Percentiles rank a stretch among this genome's conserved stretches.
Conservation (phyloP, 2,888 invertebrate species). For the Philhelius pedissequus region DNA sequence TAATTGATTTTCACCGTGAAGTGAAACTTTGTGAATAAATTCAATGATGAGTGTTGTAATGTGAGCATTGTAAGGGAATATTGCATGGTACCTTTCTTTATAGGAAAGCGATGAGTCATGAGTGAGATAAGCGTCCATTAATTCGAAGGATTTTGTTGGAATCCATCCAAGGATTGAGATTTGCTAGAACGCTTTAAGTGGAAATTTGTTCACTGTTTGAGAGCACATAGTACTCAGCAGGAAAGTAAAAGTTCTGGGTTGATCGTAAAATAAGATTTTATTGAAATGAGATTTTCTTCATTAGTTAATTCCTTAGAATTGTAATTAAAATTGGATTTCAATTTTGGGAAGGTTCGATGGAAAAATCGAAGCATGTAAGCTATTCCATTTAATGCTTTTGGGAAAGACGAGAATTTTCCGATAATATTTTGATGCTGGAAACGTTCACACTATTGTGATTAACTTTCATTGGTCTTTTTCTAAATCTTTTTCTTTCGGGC, state of each 20-base stretch:
- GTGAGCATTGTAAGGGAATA: not conserved
- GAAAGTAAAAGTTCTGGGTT: not conserved
- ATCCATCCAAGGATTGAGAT: not conserved
- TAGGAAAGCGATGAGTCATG: not conserved
- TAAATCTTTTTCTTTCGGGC: no score
- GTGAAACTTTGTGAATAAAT: conserved; percentile 6
- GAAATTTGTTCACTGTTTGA: not conserved
- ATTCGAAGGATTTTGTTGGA: not conserved
- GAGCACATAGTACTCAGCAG: not conserved
- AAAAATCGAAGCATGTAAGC: no score
- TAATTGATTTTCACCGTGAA: conserved; percentile 8
- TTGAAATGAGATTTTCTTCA: not conserved
- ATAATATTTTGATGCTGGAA: no score
- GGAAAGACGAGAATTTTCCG: no score
- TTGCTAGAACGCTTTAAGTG: not conserved
- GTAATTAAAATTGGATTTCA: no score
- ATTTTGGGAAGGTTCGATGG: no score
- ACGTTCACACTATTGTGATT: no score
- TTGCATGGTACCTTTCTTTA: not conserved
- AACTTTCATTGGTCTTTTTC: no score
- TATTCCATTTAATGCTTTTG: no score
- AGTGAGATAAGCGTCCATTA: not conserved
- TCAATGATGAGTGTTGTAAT: not conserved
- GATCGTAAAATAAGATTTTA: not conserved
- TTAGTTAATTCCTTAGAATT: no score